These are phyloP conservation scores for Callocephalon fimbriatum DNA, from an alignment of 2,113 vertebrate genomes.

Conservation along the genomic window DNA sequence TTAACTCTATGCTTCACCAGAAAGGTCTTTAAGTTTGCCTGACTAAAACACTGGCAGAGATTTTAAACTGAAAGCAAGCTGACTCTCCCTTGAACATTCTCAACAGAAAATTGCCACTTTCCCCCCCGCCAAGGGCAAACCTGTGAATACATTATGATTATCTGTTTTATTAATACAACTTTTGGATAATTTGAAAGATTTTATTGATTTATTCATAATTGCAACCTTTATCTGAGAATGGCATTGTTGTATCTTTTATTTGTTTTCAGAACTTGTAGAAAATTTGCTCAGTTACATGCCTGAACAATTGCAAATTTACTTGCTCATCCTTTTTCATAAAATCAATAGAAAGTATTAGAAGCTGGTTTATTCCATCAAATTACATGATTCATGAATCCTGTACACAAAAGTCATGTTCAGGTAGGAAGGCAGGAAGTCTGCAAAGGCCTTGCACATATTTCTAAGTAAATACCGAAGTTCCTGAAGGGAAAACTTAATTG, in stretches of 20 bases:
- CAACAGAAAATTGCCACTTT: background rate
- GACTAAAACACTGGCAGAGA: background rate
- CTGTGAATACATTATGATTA: background rate
- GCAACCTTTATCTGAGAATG: background rate
- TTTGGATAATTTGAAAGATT: background rate
- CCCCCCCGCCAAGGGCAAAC: background rate
- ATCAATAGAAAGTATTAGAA: background rate
- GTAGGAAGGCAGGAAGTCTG: background rate
- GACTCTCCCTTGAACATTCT: background rate
- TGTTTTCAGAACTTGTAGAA: background rate
- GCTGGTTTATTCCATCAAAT: background rate
- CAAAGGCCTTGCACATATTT: background rate
- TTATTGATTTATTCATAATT: background rate
- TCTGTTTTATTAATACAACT: background rate
- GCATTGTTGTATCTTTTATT: background rate
- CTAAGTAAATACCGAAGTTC: background rate
- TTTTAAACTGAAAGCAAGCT: background rate
- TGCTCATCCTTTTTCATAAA: background rate
- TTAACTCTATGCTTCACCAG: background rate
- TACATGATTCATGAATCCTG: background rate
- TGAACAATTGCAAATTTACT: background rate
- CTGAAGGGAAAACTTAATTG: background rate
- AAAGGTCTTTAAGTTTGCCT: background rate
- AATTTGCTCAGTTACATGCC: background rate
- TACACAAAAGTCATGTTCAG: background rate